Percentiles rank a stretch among this genome's conserved stretches.
These are phyloP conservation scores for Alcedo atthis DNA, from an alignment of 2,797 vertebrate genomes.

Conservation along the genomic window DNA sequence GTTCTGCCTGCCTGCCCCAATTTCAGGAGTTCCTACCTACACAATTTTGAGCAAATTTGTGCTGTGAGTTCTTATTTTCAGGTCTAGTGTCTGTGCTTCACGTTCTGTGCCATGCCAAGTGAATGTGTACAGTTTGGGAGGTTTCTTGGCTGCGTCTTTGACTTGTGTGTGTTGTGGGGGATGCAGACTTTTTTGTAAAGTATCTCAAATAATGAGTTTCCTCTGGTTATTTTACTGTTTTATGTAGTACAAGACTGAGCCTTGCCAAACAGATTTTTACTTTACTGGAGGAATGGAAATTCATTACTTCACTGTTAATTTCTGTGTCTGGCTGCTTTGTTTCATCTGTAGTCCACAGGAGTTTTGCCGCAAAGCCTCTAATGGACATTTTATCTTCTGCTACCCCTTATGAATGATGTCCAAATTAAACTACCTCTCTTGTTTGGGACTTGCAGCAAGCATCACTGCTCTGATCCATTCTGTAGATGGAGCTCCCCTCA, in stretches of 20 bases:
- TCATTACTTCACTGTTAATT: background rate
- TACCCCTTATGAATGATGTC: background rate
- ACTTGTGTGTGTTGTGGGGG: background rate
- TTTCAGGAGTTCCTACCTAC: background rate
- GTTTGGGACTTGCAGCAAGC: background rate
- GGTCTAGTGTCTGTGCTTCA: background rate
- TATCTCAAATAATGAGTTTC: background rate
- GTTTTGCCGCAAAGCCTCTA: background rate
- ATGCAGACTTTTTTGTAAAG: background rate
- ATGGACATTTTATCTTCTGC: background rate
- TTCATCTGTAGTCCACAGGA: background rate
- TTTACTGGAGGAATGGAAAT: background rate
- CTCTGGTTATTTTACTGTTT: slow-evolving; percentile 22
- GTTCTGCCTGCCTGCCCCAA: rapidly evolving
- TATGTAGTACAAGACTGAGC: background rate
- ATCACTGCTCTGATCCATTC: background rate
- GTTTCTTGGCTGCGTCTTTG: background rate
- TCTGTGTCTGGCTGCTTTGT: background rate
- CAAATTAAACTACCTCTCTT: background rate
- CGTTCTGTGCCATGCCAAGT: rapidly evolving
- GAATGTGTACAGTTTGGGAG: background rate
- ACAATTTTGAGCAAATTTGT: background rate
- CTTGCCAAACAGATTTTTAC: slow-evolving; percentile 5
- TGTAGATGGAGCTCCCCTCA: background rate
- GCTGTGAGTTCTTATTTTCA: background rate